Base-by-base conservation (phyloP, 2,113 vertebrate genomes). In the Euleptes europaea region DNA sequence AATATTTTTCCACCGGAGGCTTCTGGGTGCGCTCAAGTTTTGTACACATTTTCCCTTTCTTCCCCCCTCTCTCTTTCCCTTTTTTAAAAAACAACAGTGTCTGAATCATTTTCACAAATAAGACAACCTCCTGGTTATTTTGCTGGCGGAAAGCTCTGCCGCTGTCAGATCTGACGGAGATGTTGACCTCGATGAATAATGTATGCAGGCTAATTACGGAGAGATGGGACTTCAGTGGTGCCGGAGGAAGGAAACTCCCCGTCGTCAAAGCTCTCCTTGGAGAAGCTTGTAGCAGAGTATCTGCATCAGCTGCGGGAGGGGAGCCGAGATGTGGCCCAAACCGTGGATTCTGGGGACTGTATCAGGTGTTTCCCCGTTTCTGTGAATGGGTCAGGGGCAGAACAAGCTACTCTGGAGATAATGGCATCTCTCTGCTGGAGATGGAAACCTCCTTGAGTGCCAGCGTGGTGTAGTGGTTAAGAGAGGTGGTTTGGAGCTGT, bases 151-250 rank as follows among this genome's bases (percentile, higher is more conserved):
- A 91, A 19, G 70, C 92, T 84, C 93, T 90, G 80, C 0, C 1
- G 84, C 90, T 94, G 94, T 94, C 93, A 90, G 88, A 80, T 77
- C 87, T 86, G 85, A 93, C 67, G 88, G 91, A 93, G 69, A 57
- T 67, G 5, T 69, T 1, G 14, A 23, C 84, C 91, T 14, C 84
- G 23, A 93, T 94, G 93, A 94, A 94, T 96, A 94, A 95, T 96
- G 94, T 94, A 96, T 89, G 9, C 0, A 1, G 74, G 88, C 90
- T 96, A 96, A 96, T 96, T 94, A 95, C 79, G 94, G 92, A 72
- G 88, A 83, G 91, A 92, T 90, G 92, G 65, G 93, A 79, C 92
- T 91, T 66, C 84, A 86, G 84, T 83, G 13, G 0, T 5, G 1
- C 51, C 60, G 85, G 40, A 70, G 49, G 51, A 66, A 89, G 90